These are phyloP conservation scores for Crenichthys baileyi DNA, from an alignment of 2,797 vertebrate species.

Conservation along the genomic window DNA sequence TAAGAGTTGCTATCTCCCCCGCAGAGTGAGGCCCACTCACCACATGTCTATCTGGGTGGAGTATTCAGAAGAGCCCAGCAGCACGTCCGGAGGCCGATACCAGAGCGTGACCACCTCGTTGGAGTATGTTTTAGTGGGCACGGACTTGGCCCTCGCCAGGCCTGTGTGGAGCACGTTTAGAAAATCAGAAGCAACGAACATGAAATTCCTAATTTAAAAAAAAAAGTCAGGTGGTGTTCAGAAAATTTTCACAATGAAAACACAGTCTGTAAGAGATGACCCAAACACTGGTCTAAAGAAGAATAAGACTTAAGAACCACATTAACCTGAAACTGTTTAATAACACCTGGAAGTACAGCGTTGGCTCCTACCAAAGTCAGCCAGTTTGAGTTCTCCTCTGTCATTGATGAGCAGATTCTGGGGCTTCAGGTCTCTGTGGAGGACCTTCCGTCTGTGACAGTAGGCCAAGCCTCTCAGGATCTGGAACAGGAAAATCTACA, in stretches of 20 bases:
- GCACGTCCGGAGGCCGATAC: constrained; percentile 95
- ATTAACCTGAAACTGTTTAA: background rate
- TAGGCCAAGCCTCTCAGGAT: constrained; percentile 83
- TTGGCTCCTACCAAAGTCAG: constrained; percentile 81
- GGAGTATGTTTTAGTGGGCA: constrained; percentile 96
- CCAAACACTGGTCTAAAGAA: background rate
- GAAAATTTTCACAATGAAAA: background rate
- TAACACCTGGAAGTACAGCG: no score
- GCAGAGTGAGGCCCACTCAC: constrained; percentile 76
- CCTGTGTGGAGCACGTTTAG: constrained; percentile 51
- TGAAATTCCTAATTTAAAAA: background rate
- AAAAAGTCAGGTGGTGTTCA: background rate
- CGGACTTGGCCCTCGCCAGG: constrained; percentile 90
- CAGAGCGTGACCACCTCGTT: constrained; percentile 97
- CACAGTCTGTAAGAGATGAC: background rate
- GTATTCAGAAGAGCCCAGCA: constrained; percentile 95
- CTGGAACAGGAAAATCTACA: constrained; percentile 82
- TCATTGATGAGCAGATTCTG: constrained; percentile 86
- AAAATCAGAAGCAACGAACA: constrained; percentile 6
- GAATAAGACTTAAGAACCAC: background rate
- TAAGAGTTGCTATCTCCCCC: constrained; percentile 25
- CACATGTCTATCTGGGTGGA: constrained; percentile 98
- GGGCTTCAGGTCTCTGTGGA: constrained; percentile 85
- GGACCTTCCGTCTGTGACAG: constrained; percentile 83
- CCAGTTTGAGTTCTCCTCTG: constrained; percentile 83